These are phyloP conservation scores for Agonum fuliginosum DNA, from an alignment of 2,888 invertebrate genomes.

Conservation along the genomic window DNA sequence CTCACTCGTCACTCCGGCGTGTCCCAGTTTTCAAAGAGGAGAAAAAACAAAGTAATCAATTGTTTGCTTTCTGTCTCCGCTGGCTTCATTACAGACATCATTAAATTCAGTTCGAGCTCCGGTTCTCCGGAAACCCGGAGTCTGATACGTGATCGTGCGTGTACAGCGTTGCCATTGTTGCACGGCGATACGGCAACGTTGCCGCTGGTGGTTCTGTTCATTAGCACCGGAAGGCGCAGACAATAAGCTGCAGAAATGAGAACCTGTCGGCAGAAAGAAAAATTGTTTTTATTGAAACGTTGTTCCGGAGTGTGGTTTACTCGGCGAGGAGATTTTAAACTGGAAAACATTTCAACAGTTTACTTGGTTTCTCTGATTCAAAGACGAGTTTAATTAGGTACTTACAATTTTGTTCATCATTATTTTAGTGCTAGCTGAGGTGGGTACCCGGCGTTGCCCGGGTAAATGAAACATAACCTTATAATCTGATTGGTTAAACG, in stretches of 20 bases:
- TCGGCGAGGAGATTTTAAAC: no score
- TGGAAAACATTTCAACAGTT: no score
- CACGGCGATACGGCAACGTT: background rate
- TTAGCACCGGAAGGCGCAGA: slow-evolving; percentile 3
- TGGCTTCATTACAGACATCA: slow-evolving; percentile 40
- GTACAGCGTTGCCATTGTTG: slow-evolving; percentile 20
- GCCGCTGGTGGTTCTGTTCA: slow-evolving; percentile 18
- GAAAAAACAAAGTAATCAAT: slow-evolving; percentile 31
- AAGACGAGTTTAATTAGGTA: no score
- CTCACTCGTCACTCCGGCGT: background rate
- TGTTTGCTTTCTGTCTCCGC: slow-evolving; percentile 24
- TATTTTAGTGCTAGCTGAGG: no score
- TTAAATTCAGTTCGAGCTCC: slow-evolving; percentile 15
- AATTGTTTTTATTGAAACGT: slow-evolving; percentile 20
- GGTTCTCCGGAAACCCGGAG: background rate
- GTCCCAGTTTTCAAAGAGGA: background rate
- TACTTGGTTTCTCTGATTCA: no score
- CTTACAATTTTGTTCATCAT: no score
- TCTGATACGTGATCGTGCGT: slow-evolving; percentile 37
- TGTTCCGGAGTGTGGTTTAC: no score
- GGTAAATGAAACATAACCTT: no score
- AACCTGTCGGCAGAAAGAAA: background rate
- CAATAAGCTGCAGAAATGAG: slow-evolving; percentile 24
- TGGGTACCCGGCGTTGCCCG: no score
- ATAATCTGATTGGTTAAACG: no score